Conservation (phyloP, 2,797 vertebrate genomes). For the Paedocypris micromegethes region DNA sequence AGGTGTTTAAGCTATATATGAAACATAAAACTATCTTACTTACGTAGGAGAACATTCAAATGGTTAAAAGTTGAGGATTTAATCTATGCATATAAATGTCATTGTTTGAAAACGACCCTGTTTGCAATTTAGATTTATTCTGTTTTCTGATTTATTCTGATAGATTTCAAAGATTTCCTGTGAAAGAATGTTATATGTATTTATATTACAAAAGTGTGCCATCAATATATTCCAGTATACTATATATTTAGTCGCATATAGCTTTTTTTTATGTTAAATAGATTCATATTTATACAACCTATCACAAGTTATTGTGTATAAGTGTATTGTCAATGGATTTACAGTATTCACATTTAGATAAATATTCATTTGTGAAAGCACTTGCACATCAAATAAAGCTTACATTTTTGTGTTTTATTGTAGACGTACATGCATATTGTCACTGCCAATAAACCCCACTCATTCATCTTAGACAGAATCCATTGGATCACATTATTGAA, state of each 20-base stretch:
- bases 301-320: constrained; percentile 28
- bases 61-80: no score
- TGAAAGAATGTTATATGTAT: constrained; percentile 11
- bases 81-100: neutral
- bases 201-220: no score
- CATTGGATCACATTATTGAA: no score
- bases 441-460: no score
- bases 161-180: constrained; percentile 12
- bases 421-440: neutral
- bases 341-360: constrained; percentile 13
- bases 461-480: no score
- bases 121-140: neutral
- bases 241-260: no score
- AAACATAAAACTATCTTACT: no score
- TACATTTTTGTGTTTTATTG: constrained; percentile 18
- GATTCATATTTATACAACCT: constrained; percentile 31
- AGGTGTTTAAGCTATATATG: no score
- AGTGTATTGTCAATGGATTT: constrained; percentile 59
- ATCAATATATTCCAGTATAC: no score
- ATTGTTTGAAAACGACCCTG: neutral
- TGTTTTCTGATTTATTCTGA: neutral
- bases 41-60: no score
- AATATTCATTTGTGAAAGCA: constrained; percentile 66
- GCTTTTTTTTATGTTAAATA: neutral
- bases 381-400: constrained; percentile 75